Conservation (phyloP, 2,113 vertebrate genomes). For the Rhegmatorhina hoffmannsi region DNA sequence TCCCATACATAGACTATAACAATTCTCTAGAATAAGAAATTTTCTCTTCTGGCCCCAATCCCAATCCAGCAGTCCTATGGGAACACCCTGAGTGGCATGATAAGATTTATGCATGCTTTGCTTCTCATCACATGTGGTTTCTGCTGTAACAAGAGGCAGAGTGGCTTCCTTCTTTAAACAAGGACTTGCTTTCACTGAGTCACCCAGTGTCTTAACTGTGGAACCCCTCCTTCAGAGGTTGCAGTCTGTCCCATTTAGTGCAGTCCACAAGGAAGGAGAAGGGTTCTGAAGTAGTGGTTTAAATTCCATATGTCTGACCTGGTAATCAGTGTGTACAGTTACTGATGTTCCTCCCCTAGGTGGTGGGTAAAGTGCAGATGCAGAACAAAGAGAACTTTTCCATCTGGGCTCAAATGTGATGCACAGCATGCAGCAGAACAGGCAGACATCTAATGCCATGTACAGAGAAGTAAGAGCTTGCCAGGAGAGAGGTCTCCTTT, state of each 20-base stretch:
- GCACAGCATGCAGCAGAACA: neutral
- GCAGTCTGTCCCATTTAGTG: neutral
- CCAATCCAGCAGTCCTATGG: neutral
- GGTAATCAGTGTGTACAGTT: neutral
- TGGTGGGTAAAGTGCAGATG: neutral
- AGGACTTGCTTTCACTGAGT: neutral
- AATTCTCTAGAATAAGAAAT: neutral
- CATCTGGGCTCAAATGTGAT: neutral
- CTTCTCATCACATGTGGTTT: neutral
- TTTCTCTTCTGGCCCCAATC: neutral
- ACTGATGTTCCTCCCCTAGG: neutral
- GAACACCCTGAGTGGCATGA: neutral
- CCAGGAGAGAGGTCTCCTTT: neutral
- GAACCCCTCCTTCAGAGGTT: neutral
- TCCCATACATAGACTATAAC: neutral
- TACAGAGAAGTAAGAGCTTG: neutral
- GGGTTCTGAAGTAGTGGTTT: neutral
- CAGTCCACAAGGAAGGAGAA: neutral
- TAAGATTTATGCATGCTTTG: neutral
- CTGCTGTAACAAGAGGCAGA: neutral
- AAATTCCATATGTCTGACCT: rapidly evolving
- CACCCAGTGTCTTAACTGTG: neutral
- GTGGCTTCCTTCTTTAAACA: neutral
- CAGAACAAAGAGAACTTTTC: neutral
- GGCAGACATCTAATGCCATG: neutral